Percentiles rank a stretch among this genome's conserved stretches.
phyloP scores from a whole-genome alignment of 2,888 invertebrate species.

The Ecliptopera silaceata region DNA sequence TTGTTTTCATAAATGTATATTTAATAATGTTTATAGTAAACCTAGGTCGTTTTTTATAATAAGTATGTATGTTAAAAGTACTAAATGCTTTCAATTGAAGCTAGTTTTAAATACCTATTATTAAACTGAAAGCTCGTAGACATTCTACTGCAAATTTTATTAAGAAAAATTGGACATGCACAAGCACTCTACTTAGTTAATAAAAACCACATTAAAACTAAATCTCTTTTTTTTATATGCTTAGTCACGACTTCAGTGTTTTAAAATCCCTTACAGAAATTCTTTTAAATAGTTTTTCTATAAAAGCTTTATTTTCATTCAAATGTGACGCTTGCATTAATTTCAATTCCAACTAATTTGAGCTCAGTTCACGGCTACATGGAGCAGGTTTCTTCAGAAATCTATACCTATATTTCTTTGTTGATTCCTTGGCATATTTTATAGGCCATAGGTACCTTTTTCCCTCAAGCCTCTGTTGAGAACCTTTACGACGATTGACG shows the following conservation, averaged over 20 bases:
- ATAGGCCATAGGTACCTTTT: constrained; percentile 9
- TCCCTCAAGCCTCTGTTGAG: constrained; percentile 9
- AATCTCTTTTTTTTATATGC: background rate
- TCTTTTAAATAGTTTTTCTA: background rate
- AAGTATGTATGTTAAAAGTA: too few species aligned
- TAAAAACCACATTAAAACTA: too few species aligned
- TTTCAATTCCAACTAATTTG: constrained; percentile 5
- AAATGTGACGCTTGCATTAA: constrained; percentile 2
- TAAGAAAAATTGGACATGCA: too few species aligned
- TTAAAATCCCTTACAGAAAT: background rate
- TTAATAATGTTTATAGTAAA: too few species aligned
- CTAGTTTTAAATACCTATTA: too few species aligned
- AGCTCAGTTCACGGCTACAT: background rate
- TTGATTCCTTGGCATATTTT: constrained; percentile 1
- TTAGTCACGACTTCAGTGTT: background rate
- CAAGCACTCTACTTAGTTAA: too few species aligned
- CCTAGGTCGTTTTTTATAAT: too few species aligned
- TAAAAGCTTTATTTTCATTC: background rate
- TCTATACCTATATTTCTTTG: too few species aligned
- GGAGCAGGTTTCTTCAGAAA: background rate
- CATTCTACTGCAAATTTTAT: too few species aligned
- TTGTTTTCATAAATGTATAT: too few species aligned
- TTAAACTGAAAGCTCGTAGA: too few species aligned
- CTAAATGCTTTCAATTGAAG: too few species aligned
- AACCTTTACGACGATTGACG: constrained; percentile 4